Conservation (phyloP, 2,113 vertebrate species). For the Paraplagusia blochii region DNA sequence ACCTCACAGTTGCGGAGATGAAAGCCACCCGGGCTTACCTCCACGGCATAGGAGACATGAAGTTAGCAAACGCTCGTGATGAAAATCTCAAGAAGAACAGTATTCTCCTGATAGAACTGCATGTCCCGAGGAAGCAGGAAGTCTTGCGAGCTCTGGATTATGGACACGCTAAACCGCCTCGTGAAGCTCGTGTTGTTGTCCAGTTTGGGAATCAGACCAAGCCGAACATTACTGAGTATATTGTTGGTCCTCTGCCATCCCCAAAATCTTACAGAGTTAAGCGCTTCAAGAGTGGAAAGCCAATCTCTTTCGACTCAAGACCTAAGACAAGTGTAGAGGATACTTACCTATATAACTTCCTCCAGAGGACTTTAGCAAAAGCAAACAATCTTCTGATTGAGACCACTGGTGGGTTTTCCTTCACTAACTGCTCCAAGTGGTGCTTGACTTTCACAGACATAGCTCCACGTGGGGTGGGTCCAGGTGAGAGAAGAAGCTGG, state of each 20-base stretch:
- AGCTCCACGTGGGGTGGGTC: slow-evolving; percentile 79
- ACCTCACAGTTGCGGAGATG: slow-evolving; percentile 80
- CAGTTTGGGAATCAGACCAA: slow-evolving; percentile 79
- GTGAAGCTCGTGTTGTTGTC: slow-evolving; percentile 81
- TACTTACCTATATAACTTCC: slow-evolving; percentile 41
- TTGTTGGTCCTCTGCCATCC: slow-evolving; percentile 79
- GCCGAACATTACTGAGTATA: slow-evolving; percentile 84
- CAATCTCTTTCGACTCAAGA: slow-evolving; percentile 72
- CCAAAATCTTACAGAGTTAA: slow-evolving; percentile 69
- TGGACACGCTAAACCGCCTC: slow-evolving; percentile 65
- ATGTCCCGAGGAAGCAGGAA: slow-evolving; percentile 79
- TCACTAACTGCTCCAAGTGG: slow-evolving; percentile 70
- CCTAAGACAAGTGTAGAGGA: slow-evolving; percentile 77
- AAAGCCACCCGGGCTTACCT: slow-evolving; percentile 77
- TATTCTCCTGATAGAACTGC: slow-evolving; percentile 85
- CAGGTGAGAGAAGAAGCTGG: slow-evolving; percentile 84
- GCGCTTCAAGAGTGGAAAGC: slow-evolving; percentile 33
- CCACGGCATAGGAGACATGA: slow-evolving; percentile 69
- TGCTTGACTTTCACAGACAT: slow-evolving; percentile 85
- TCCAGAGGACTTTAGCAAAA: slow-evolving; percentile 61
- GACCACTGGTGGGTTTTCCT: slow-evolving; percentile 76
- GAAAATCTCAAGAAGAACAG: slow-evolving; percentile 79
- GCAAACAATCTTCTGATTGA: slow-evolving; percentile 74
- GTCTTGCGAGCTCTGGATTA: slow-evolving; percentile 79
- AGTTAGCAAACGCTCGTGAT: slow-evolving; percentile 51